These are phyloP conservation scores for Sitodiplosis mosellana DNA, from an alignment of 1,140 invertebrate species.

Conservation along the genomic window DNA sequence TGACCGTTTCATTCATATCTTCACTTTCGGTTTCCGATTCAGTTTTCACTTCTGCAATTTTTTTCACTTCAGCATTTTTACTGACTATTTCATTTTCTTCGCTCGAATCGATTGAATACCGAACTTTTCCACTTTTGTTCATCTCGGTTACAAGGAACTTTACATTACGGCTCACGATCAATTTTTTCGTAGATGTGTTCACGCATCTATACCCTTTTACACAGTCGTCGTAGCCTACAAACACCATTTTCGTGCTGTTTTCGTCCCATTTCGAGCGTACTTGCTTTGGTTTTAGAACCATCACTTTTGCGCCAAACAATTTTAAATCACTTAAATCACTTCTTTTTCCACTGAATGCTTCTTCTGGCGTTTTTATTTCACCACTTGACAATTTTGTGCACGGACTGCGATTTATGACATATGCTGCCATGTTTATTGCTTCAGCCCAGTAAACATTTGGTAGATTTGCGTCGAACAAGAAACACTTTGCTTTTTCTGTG, in stretches of 20 bases:
- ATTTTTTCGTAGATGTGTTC: background rate
- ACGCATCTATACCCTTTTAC: background rate
- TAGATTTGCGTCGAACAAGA: conserved; percentile 8
- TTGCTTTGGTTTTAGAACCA: conserved; percentile 19
- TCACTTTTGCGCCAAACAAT: conserved; percentile 16
- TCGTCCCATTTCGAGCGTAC: conserved; percentile 13
- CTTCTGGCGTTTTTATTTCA: conserved; percentile 8
- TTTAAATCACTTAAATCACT: conserved; percentile 11
- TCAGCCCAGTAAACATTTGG: conserved; percentile 22
- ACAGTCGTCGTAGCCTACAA: conserved; percentile 17
- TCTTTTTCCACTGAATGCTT: conserved; percentile 9
- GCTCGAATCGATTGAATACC: background rate
- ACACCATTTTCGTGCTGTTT: conserved; percentile 13
- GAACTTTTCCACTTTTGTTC: background rate
- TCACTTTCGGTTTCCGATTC: too few relatives aligned
- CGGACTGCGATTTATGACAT: conserved; percentile 19
- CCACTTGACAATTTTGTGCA: conserved; percentile 3
- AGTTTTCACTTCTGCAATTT: too few relatives aligned
- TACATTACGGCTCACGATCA: conserved; percentile 4
- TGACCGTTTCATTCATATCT: too few relatives aligned
- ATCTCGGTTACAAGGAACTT: conserved; percentile 12
- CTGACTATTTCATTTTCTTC: background rate
- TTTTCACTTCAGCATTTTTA: too few relatives aligned
- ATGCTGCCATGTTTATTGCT: conserved; percentile 22
- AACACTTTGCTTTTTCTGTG: conserved; percentile 15